Evolutionary conservation across 1,140 invertebrate genomes (phyloP), one percentile per base, ranked within the genome.

Genomic region (Philaenus spumarius): DNA sequence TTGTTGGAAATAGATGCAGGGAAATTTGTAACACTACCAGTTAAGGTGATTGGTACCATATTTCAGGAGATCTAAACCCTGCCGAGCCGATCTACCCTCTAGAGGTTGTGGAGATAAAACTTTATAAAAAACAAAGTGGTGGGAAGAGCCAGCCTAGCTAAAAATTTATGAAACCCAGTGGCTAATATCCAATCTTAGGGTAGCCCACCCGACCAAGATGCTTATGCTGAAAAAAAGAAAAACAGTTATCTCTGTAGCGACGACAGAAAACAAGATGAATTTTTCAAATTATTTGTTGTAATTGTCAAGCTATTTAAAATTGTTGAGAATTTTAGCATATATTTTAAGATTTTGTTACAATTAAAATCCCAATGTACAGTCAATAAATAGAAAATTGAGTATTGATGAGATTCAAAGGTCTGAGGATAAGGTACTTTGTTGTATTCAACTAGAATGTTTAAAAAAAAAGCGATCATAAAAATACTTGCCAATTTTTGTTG

Each of bases 11-110:
- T n/a, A n/a, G n/a, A n/a, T n/a, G n/a, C n/a, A n/a, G n/a, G n/a
- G n/a, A n/a, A n/a, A n/a, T n/a, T n/a, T n/a, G n/a, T n/a, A n/a
- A n/a, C 67, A 3, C 43, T 1, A 64, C 67, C 0, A 11, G 55
- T 19, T 11, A 23, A 14, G 48, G 54, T 2, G 24, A 62, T 1
- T 76, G 72, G 72, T 42, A 61, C 19, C 66, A 75, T 64, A 62
- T 75, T 7, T 69, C 72, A 2, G 72, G 71, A 1, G 50, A 59
- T 15, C 24, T 60, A 15, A 77, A 76, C 61, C 72, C 73, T 7
- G 73, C 72, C n/a, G n/a, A n/a, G n/a, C n/a, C 14, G 73, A 77
- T 64, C 58, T 74, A 14, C 67, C 69, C 6, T 75, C 72, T 14
- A 59, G 73, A 62, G 72, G 73, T 26, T 72, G 68, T 60, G 19